Evolutionary conservation across 2,888 invertebrate genomes (phyloP), one percentile per base, ranked within the genome.

Genomic region (Palloptera scutellata): DNA sequence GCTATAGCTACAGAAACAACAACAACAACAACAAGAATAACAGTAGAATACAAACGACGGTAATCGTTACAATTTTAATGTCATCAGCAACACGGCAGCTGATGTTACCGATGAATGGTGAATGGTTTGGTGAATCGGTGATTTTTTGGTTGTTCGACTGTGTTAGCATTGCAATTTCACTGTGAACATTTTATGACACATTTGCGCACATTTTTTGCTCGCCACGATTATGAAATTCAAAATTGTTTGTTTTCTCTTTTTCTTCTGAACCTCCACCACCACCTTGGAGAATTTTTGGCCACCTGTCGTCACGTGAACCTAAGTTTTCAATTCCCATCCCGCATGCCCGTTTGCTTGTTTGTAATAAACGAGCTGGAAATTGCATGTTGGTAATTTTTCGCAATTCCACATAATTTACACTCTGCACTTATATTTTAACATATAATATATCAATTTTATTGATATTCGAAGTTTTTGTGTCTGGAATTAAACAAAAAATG

Each of bases 41-140:
- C 54, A 61, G 12, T 12, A 55, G 45, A 60, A 61, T 17, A 54
- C 48, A 15, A 57, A 61, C 45, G 61, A 66, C 77, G 74, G 77
- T 74, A 78, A 78, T 78, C 79, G 76, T 78, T 76, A 77, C 77
- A 70, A 67, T 76, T 78, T 78, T 77, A 80, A 77, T 78, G 75
- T 70, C 75, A 74, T 74, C 69, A 73, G 73, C 74, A 72, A 73
- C 71, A 74, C 69, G 73, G 74, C 70, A 74, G 69, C 77, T 77
- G 76, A 78, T 75, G 71, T 77, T 70, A 45, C 57, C 60, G 42
- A 30, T 30, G 30, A 30, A 30, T 30, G n/a, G n/a, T n/a, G 30
- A 30, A 30, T 30, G 30, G 30, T 30, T 30, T 30, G 30, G 30
- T 30, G 30, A 30, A 30, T 30, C 6, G 30, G 30, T 30, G 30